These are phyloP conservation scores for Cyprinus carpio DNA, from an alignment of 2,113 vertebrate genomes.

Conservation along the genomic window DNA sequence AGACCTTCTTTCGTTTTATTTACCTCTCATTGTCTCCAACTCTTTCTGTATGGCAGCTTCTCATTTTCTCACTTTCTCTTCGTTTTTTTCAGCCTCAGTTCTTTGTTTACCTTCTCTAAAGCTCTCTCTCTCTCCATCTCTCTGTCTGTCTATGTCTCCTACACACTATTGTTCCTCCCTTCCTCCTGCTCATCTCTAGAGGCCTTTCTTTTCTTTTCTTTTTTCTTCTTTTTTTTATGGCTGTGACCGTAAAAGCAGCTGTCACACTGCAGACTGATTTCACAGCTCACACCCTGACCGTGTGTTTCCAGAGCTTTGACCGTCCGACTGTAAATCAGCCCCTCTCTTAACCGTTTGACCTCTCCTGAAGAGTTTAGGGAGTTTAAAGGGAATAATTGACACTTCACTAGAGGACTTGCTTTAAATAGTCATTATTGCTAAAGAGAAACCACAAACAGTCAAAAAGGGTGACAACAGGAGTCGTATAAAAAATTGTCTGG, in stretches of 20 bases:
- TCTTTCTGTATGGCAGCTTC: neutral
- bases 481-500: conserved; percentile 3
- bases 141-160: neutral
- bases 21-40: neutral
- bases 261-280: conserved; percentile 32
- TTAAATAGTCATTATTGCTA: conserved; percentile 35
- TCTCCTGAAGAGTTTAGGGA: conserved; percentile 24
- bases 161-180: conserved; percentile 47
- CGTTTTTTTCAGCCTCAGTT: conserved; percentile 7
- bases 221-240: conserved; percentile 51
- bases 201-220: conserved; percentile 28
- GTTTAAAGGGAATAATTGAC: conserved; percentile 41
- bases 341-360: conserved; percentile 42
- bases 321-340: conserved; percentile 37
- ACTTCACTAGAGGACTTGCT: conserved; percentile 25
- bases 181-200: conserved; percentile 55
- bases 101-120: neutral
- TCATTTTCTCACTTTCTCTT: conserved; percentile 21
- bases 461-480: neutral
- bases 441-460: conserved; percentile 16
- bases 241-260: conserved; percentile 63
- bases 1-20: neutral
- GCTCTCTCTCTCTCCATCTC: conserved; percentile 5
- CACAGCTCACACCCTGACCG: conserved; percentile 19
- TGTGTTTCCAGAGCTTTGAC: conserved; percentile 44